phyloP scores from a whole-genome alignment of 2,888 invertebrate genomes.

The Entomobrya proxima region DNA sequence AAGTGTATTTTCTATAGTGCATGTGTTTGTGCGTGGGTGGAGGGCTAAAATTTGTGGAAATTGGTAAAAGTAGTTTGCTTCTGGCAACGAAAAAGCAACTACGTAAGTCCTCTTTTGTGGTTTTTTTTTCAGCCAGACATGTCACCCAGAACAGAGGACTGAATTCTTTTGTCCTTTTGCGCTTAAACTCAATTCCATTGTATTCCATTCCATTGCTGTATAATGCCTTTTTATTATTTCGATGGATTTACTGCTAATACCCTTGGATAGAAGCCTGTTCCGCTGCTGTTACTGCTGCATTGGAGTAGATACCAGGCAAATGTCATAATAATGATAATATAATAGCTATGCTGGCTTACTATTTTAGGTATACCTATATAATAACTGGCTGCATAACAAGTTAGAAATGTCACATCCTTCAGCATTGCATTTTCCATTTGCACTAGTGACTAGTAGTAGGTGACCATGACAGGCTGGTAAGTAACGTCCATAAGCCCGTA shows the following conservation, averaged over 20 bases:
- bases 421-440: neutral
- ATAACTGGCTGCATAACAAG: neutral
- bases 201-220: neutral
- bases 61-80: neutral
- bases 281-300: too few species aligned
- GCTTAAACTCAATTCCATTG: neutral
- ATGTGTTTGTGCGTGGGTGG: too few species aligned
- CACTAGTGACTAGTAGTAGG: neutral
- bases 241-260: conserved; percentile 2
- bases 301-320: neutral
- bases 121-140: neutral
- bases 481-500: conserved; percentile 21
- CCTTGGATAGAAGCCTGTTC: too few species aligned
- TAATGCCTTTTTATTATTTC: neutral
- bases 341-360: neutral
- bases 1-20: neutral
- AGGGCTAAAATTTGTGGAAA: too few species aligned
- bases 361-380: too few species aligned
- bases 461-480: conserved; percentile 16
- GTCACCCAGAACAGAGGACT: neutral
- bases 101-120: neutral
- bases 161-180: neutral
- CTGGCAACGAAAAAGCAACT: neutral
- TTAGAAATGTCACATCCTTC: neutral
- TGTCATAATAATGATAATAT: conserved; percentile 8